Conservation (phyloP, 2,797 vertebrate species). For the Oreochromis mossambicus region DNA sequence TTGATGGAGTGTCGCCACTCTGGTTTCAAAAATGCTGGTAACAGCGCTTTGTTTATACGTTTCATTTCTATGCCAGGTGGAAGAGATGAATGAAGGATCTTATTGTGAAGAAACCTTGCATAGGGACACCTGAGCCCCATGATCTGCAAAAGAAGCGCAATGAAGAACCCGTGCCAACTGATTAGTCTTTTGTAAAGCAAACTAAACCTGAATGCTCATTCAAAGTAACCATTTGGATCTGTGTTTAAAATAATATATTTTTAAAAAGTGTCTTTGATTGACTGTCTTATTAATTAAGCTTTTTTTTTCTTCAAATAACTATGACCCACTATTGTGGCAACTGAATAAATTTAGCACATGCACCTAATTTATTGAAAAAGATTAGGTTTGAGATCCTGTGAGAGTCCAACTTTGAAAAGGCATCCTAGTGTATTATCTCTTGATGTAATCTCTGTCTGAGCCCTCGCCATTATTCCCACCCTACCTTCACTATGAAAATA, state of each 20-base stretch:
- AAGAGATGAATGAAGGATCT: constrained; percentile 39
- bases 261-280: background rate
- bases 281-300: background rate
- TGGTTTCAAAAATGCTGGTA: constrained; percentile 30
- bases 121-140: constrained; percentile 29
- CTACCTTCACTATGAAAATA: background rate
- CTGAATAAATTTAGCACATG: background rate
- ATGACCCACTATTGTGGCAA: background rate
- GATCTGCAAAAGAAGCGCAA: background rate
- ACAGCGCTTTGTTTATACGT: constrained; percentile 20
- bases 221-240: background rate
- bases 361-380: constrained; percentile 5
- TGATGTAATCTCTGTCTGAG: background rate
- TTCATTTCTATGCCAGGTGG: constrained; percentile 37
- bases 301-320: background rate
- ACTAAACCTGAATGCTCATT: background rate
- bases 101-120: constrained; percentile 21
- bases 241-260: background rate
- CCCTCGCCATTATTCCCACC: background rate
- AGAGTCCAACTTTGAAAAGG: background rate
- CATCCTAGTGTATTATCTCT: background rate
- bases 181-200: background rate
- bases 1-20: constrained; percentile 60
- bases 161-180: background rate
- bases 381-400: background rate